Percentiles rank a stretch among this genome's conserved stretches.
These are phyloP conservation scores for Simalia tracyae DNA, from an alignment of 2,797 vertebrate genomes.

Conservation along the genomic window DNA sequence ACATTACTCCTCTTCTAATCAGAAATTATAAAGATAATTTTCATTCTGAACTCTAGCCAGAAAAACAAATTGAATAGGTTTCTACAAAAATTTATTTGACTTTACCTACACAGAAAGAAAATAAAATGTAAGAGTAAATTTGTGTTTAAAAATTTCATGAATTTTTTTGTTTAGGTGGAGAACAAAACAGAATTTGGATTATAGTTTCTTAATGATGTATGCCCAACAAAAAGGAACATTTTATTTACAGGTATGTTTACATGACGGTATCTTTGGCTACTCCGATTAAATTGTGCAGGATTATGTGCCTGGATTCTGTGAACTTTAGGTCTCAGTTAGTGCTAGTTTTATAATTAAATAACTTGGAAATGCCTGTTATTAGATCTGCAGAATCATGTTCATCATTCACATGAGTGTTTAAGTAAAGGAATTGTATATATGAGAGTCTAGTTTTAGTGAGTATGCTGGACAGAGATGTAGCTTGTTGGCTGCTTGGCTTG, in stretches of 20 bases:
- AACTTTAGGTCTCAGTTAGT: neutral
- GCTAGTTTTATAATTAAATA: neutral
- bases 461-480: neutral
- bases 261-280: slow-evolving; percentile 38
- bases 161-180: slow-evolving; percentile 79
- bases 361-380: neutral
- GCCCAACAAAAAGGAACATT: slow-evolving; percentile 84
- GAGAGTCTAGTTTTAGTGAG: neutral
- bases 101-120: slow-evolving; percentile 8
- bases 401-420: neutral
- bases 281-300: slow-evolving; percentile 18
- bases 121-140: slow-evolving; percentile 1
- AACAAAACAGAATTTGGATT: slow-evolving; percentile 91
- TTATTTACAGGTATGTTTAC: slow-evolving; percentile 87
- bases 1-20: neutral
- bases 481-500: neutral
- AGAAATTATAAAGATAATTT: neutral
- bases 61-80: neutral
- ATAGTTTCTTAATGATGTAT: slow-evolving; percentile 91
- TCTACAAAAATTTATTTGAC: neutral
- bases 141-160: slow-evolving; percentile 52
- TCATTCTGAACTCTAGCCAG: neutral
- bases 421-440: neutral
- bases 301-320: slow-evolving; percentile 5
- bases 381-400: slow-evolving; percentile 1